A percentile compares a stretch with the other conserved stretches of the same genome.
These are phyloP conservation scores for Oedothorax gibbosus DNA, from an alignment of 1,140 invertebrate species.

Conservation along the genomic window DNA sequence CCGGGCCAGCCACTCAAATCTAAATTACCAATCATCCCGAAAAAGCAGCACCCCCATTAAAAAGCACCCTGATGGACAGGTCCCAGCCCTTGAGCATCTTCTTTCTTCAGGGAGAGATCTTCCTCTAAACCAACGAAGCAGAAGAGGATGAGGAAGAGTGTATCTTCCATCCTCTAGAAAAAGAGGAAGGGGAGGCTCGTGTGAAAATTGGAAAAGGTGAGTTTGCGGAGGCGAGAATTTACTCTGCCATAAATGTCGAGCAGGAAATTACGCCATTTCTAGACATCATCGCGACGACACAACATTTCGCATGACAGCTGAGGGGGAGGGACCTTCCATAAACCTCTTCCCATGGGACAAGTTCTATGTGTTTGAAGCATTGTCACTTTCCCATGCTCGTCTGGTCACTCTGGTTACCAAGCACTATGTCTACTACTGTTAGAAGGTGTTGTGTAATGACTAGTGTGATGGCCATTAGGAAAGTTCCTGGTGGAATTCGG, in stretches of 20 bases:
- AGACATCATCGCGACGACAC: slow-evolving; percentile 44
- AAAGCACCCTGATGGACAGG: not conserved
- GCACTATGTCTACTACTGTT: no score
- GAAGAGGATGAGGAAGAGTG: slow-evolving; percentile 22
- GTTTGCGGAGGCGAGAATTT: slow-evolving; percentile 54
- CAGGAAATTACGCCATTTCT: slow-evolving; percentile 56
- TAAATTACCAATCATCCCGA: no score
- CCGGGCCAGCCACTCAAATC: no score
- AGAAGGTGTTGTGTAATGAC: no score
- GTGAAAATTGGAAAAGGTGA: slow-evolving; percentile 54
- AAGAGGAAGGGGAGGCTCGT: slow-evolving; percentile 10
- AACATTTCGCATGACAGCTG: slow-evolving; percentile 48
- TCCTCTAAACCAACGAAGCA: slow-evolving; percentile 9
- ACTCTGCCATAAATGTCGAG: slow-evolving; percentile 49
- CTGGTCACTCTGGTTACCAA: no score
- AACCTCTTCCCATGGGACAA: not conserved
- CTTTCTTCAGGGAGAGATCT: not conserved
- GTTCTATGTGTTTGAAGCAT: not conserved
- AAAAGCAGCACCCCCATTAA: not conserved
- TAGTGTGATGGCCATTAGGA: no score
- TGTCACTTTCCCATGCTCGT: not conserved
- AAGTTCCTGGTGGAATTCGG: no score
- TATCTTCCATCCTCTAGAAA: not conserved
- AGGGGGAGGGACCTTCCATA: slow-evolving; percentile 25
- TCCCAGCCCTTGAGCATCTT: not conserved